Evolutionary conservation across 64 coral and sea anemone genomes (phyloP).

Genomic region (Trachythela sp.): DNA sequence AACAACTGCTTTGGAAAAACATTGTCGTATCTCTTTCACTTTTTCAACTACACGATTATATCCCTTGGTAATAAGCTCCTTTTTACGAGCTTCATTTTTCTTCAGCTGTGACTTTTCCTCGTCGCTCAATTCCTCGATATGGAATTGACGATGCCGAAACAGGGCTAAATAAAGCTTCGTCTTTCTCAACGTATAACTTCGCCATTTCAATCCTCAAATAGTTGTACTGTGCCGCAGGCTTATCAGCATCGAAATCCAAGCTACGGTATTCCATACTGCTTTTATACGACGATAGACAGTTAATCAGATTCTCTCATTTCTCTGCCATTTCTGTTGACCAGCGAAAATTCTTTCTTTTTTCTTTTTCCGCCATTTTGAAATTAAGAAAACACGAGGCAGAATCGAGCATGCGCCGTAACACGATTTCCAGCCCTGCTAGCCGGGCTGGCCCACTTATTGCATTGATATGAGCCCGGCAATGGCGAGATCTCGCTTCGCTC

Average conservation of each 20-base stretch:
- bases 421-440: not conserved
- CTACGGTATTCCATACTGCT: not conserved
- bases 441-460: not conserved
- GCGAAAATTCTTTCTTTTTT: not conserved
- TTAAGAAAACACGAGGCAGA: not conserved
- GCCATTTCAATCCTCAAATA: not conserved
- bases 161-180: not conserved
- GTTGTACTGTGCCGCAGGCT: not conserved
- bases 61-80: not conserved
- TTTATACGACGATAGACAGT: not conserved
- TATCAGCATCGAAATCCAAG: not conserved
- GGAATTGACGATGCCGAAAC: not conserved
- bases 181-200: not conserved
- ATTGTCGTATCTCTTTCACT: not conserved
- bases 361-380: no score
- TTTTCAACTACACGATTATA: not conserved
- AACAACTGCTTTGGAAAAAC: not conserved
- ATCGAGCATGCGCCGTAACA: not conserved
- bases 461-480: not conserved
- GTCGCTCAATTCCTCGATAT: not conserved
- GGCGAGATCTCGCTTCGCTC: not conserved
- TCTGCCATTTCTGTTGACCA: not conserved
- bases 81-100: not conserved
- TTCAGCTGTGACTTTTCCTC: not conserved
- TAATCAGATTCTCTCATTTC: not conserved